Conservation (phyloP, 2,113 vertebrate genomes). For the Sinocyclocheilus rhinocerous region DNA sequence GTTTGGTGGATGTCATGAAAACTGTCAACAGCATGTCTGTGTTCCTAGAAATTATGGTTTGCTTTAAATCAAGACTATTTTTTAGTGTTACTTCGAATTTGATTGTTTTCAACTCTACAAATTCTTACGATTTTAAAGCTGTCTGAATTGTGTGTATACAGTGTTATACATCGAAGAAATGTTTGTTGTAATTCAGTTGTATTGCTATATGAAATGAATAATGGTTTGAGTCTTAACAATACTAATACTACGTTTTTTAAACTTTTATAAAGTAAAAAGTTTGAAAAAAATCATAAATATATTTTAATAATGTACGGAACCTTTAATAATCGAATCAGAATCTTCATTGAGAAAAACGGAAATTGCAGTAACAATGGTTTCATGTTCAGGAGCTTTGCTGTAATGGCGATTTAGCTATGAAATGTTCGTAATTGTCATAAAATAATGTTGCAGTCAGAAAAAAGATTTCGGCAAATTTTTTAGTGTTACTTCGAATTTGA, state of each 20-base stretch:
- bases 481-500: not conserved
- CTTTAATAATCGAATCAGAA: not conserved
- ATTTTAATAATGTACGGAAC: not conserved
- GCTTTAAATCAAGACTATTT: not conserved
- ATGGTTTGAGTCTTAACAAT: not conserved
- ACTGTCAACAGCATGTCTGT: not conserved
- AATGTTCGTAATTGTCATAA: not conserved
- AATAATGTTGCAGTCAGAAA: too few species aligned
- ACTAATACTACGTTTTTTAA: too few species aligned
- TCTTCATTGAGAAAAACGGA: not conserved
- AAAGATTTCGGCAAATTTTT: not conserved
- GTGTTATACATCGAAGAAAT: not conserved
- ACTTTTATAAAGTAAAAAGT: not conserved
- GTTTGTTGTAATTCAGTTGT: not conserved
- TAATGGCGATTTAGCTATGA: not conserved
- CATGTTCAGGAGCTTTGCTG: not conserved
- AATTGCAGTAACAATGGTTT: not conserved
- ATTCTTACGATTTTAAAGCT: not conserved
- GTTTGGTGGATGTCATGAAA: not conserved
- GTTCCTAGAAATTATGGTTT: not conserved
- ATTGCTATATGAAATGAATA: not conserved
- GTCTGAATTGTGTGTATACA: not conserved
- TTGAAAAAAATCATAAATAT: not conserved
- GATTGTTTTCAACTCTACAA: not conserved
- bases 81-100: not conserved